phyloP scores from a whole-genome alignment of 2,888 invertebrate species.

The Anodontia alba region DNA sequence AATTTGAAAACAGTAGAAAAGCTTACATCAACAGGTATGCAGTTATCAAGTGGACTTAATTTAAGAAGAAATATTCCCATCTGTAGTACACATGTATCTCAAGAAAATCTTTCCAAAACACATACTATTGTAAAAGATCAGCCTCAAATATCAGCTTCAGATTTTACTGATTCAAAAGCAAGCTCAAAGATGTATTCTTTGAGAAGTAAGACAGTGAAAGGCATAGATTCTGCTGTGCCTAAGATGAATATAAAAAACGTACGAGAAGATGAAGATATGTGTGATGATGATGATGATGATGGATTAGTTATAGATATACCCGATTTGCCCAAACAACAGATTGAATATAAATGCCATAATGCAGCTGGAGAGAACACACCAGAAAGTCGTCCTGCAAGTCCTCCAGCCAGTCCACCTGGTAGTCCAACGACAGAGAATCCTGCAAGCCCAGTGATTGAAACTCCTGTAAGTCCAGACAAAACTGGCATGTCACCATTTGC shows the following conservation, averaged over 20 bases:
- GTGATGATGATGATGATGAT: slow-evolving; percentile 30
- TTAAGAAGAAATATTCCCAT: background rate
- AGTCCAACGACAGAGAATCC: slow-evolving; percentile 28
- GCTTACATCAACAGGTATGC: background rate
- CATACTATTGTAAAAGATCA: background rate
- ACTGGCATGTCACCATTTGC: background rate
- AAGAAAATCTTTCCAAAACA: background rate
- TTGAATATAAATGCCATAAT: background rate
- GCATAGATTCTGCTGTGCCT: background rate
- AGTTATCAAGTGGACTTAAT: background rate
- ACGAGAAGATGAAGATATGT: background rate
- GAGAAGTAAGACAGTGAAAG: background rate
- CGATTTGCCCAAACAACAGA: background rate
- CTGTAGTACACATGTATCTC: background rate
- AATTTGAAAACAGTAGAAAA: background rate
- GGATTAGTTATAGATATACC: slow-evolving; percentile 51
- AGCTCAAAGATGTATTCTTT: background rate
- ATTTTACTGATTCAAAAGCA: background rate
- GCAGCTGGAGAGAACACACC: background rate
- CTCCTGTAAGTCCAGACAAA: slow-evolving; percentile 32
- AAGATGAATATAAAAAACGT: background rate
- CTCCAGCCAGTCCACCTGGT: background rate
- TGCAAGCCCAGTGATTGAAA: slow-evolving; percentile 32
- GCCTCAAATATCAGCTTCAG: background rate
- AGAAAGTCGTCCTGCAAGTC: slow-evolving; percentile 20